A percentile compares a stretch with the other conserved stretches of the same genome.
phyloP scores from a whole-genome alignment of 2,888 invertebrate genomes.

The Scaptomyza flava region DNA sequence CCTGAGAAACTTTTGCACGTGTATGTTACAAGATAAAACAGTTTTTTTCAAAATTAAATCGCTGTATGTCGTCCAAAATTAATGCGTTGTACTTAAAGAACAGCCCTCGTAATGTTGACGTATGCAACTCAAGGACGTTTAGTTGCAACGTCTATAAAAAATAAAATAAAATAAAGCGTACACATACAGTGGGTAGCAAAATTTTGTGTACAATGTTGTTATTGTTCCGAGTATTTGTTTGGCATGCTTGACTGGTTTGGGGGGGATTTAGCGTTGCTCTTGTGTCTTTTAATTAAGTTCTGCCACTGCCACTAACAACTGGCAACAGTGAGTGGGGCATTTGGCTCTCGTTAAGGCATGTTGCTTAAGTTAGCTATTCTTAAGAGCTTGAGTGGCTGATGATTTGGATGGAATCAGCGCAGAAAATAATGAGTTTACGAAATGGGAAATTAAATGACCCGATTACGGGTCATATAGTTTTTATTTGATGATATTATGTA shows the following conservation, averaged over 20 bases:
- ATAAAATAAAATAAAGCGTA: not conserved
- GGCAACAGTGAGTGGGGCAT: conserved; percentile 35
- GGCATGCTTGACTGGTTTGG: conserved; percentile 23
- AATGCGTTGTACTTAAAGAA: not conserved
- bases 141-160: conserved; percentile 29
- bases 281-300: conserved; percentile 59
- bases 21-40: too few relatives aligned
- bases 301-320: conserved; percentile 21
- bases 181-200: conserved; percentile 24
- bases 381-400: conserved; percentile 25
- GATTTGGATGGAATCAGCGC: conserved; percentile 32
- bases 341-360: conserved; percentile 43
- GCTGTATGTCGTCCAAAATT: not conserved
- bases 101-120: conserved; percentile 26
- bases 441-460: not conserved
- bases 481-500: not conserved
- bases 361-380: conserved; percentile 32
- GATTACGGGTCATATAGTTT: not conserved
- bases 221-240: conserved; percentile 30
- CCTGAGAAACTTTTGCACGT: too few relatives aligned
- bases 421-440: conserved; percentile 18
- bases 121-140: conserved; percentile 52
- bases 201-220: conserved; percentile 26
- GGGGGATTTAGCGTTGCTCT: conserved; percentile 23
- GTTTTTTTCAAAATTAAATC: too few relatives aligned